Conservation (phyloP, 2,888 invertebrate genomes). For the Drosophila stalkeri region DNA sequence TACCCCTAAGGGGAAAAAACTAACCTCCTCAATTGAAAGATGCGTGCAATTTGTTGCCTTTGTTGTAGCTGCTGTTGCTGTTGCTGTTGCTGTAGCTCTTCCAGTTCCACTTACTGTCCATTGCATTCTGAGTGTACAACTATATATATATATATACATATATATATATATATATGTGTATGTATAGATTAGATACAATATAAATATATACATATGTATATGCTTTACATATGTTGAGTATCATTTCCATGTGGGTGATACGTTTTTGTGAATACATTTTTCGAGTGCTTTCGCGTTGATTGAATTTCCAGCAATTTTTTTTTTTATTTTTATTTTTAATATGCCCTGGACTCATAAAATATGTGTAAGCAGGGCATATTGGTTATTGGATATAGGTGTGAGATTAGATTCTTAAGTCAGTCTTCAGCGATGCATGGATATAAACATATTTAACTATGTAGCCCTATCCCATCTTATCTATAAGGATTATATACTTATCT, state of each 20-base stretch:
- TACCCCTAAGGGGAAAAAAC: background rate
- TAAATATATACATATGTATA: conserved; percentile 1
- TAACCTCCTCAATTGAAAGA: conserved; percentile 43
- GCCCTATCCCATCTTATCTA: background rate
- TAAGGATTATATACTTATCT: background rate
- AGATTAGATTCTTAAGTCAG: background rate
- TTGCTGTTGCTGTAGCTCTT: conserved; percentile 15
- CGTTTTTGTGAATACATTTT: conserved; percentile 40
- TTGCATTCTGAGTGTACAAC: conserved; percentile 22
- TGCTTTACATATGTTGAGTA: background rate
- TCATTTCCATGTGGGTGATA: conserved; percentile 30
- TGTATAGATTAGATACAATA: background rate
- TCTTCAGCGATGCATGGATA: too few species aligned
- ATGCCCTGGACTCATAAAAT: background rate
- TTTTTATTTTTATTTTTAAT: conserved; percentile 7
- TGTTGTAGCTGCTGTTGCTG: conserved; percentile 33
- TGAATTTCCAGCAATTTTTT: conserved; percentile 52
- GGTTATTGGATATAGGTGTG: background rate
- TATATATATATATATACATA: conserved; percentile 1
- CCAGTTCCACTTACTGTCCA: conserved; percentile 22
- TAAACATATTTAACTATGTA: too few species aligned
- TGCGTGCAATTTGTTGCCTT: conserved; percentile 58
- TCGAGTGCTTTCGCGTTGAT: conserved; percentile 62
- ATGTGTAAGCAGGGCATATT: background rate
- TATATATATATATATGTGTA: background rate